Evolutionary conservation across 2,888 invertebrate genomes (phyloP), one percentile per base, ranked within the genome.

Genomic region (Ochlodes sylvanus): DNA sequence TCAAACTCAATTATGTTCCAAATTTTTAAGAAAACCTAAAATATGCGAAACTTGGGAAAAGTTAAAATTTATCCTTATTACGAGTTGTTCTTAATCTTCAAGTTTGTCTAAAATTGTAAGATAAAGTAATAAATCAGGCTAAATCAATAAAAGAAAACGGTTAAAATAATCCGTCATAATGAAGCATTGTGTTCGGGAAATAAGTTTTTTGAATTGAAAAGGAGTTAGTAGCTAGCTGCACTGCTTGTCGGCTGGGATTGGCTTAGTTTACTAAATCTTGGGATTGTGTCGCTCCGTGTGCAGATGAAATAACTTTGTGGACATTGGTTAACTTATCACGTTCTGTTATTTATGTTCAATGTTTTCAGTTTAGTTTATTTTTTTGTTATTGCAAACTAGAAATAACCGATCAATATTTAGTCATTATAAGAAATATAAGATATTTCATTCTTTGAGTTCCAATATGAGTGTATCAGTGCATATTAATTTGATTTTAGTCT

Each of bases 141-240:
- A 9, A 47, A 17, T 47, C 17, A 47, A 47, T 38, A 12, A 38
- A 38, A 10, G 2, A 38, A 38, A 38, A 7, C 5, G 2, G 15
- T 47, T 47, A 17, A 47, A 47, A 47, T 7, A 15, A 15, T 44
- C 44, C 47, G 17, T 17, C 14, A 17, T 47, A 47, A 50, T 50
- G 50, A 50, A 50, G 10, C 19, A 50, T 50, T 50, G 50, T 50
- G 50, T 50, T n/a, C 15, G 50, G 69, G 70, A 72, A 82, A 85
- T 86, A 85, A 87, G 81, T 78, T 82, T 81, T 74, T 77, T 83
- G 84, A 84, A 88, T 87, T 86, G 84, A 87, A 89, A 88, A 84
- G 85, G 84, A 84, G 88, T 87, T 81, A 79, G 77, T 80, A 78
- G 78, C 81, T 77, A 79, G 78, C 77, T 81, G 79, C 77, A 78